Evolutionary conservation across 2,113 vertebrate species (phyloP).

Genomic region (Uria aalge): DNA sequence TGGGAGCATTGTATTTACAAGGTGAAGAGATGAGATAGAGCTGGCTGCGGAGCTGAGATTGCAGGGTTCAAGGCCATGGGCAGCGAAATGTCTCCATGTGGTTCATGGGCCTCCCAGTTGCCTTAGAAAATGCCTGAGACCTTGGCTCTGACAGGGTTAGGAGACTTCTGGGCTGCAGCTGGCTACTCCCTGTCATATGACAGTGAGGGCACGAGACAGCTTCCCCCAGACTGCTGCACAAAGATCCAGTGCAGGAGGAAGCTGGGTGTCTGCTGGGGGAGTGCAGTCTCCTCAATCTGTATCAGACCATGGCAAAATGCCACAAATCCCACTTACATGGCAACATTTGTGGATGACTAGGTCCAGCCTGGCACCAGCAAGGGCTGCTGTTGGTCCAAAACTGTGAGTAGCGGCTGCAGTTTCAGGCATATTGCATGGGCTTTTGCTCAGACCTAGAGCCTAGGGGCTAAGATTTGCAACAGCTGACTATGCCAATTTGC

Average conservation of each 20-base stretch:
- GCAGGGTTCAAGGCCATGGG: background rate
- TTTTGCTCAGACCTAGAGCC: background rate
- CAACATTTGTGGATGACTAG: background rate
- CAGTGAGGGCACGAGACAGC: background rate
- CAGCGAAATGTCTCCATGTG: background rate
- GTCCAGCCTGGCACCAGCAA: background rate
- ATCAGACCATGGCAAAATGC: background rate
- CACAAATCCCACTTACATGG: background rate
- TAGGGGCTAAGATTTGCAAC: background rate
- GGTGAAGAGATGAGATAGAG: background rate
- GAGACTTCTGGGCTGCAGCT: background rate
- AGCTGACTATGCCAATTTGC: background rate
- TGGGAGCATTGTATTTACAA: background rate
- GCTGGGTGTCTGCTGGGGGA: background rate
- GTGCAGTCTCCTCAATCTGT: background rate
- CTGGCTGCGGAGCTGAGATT: background rate
- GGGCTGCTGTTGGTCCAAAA: background rate
- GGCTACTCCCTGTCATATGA: fast-evolving
- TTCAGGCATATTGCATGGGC: background rate
- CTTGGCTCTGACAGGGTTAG: fast-evolving
- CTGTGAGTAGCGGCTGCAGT: background rate
- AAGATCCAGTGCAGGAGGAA: background rate
- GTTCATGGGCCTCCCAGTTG: background rate
- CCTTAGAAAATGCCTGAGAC: background rate
- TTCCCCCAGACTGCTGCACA: background rate